These are phyloP conservation scores for Monopis laevigella DNA, from an alignment of 2,888 invertebrate species.

Conservation along the genomic window DNA sequence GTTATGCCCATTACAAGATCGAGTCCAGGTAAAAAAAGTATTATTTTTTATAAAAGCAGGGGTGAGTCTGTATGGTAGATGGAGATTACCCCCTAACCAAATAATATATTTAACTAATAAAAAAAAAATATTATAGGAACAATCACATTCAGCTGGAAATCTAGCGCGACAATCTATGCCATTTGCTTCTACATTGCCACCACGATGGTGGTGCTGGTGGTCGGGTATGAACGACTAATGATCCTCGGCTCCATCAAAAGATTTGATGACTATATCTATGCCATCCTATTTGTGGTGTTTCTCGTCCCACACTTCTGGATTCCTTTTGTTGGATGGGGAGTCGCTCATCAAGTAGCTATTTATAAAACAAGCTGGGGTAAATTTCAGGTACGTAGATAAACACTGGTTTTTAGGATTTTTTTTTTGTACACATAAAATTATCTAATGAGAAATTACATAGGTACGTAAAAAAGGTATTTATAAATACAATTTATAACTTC, in stretches of 20 bases:
- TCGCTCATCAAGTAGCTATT: slow-evolving; percentile 72
- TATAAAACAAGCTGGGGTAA: slow-evolving; percentile 76
- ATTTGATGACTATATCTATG: slow-evolving; percentile 77
- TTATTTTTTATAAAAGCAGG: no score
- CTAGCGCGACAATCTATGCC: slow-evolving; percentile 71
- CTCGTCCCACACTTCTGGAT: slow-evolving; percentile 76
- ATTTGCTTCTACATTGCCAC: slow-evolving; percentile 70
- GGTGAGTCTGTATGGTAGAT: not conserved
- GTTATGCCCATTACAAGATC: slow-evolving; percentile 73
- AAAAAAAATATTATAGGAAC: slow-evolving; percentile 33
- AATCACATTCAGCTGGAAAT: slow-evolving; percentile 73
- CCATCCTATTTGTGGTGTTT: slow-evolving; percentile 72
- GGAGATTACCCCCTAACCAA: no score
- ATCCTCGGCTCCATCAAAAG: slow-evolving; percentile 69
- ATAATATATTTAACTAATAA: no score
- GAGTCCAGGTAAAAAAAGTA: slow-evolving; percentile 44
- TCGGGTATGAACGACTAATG: slow-evolving; percentile 70
- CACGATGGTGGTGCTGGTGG: slow-evolving; percentile 64
- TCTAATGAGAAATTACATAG: no score
- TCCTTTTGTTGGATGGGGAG: slow-evolving; percentile 76
- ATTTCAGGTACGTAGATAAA: slow-evolving; percentile 75
- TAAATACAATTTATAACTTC: no score
- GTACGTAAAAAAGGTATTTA: no score
- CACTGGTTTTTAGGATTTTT: no score
- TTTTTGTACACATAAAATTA: no score